Conservation (phyloP, 2,113 vertebrate species). For the Bettongia penicillata region DNA sequence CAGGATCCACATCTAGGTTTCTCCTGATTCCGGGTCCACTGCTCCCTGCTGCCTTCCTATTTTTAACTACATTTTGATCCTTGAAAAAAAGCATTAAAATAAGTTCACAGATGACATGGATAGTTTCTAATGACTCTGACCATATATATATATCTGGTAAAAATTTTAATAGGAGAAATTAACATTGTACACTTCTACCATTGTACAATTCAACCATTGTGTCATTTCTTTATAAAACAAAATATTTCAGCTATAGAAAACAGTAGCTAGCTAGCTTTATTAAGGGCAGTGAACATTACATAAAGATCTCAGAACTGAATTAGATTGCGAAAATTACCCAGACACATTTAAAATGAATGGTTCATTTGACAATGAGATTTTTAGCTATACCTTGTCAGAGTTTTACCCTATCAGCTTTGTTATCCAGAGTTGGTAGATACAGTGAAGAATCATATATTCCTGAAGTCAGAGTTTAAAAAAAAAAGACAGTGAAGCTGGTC, state of each 20-base stretch:
- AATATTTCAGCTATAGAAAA: not conserved
- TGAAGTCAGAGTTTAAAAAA: conserved; percentile 52
- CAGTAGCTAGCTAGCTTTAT: not conserved
- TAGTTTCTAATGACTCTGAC: not conserved
- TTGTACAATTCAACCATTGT: not conserved
- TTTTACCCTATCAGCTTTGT: conserved; percentile 36
- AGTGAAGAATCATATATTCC: not conserved
- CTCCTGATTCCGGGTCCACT: not conserved
- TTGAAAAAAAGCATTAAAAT: not conserved
- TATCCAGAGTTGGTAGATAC: not conserved
- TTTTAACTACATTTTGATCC: not conserved
- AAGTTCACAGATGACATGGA: not conserved
- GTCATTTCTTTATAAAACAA: not conserved
- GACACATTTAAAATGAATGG: not conserved
- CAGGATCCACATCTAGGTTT: not conserved
- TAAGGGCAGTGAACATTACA: not conserved
- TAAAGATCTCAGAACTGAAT: not conserved
- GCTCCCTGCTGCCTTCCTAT: not conserved
- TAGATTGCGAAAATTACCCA: not conserved
- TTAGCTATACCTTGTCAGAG: not conserved
- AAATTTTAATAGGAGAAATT: not conserved
- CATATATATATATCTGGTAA: not conserved
- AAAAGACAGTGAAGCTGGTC: not conserved
- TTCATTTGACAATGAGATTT: not conserved
- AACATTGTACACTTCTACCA: not conserved